Evolutionary conservation across 2,797 vertebrate species (phyloP), one percentile per base, ranked within the genome.

Genomic region (Falco novaeseelandiae): DNA sequence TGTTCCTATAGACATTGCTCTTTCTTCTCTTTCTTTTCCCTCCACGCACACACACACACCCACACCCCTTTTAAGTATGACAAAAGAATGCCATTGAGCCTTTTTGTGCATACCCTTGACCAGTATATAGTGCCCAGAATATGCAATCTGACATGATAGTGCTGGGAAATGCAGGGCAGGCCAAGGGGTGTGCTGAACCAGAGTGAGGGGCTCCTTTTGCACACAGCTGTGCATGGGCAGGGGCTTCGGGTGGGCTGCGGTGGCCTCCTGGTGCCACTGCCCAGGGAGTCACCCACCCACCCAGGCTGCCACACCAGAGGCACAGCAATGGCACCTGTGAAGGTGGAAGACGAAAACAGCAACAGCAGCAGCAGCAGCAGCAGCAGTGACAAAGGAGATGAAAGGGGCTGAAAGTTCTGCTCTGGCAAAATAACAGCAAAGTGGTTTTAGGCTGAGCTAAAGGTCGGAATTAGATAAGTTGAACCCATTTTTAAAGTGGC

Each of bases 21-120:
- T 95, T 96, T 94, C 86, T 94, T 89, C 89, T 85, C 87, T 95
- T 95, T 93, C 91, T 95, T 94, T 87, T 82, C 86, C 71, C 58
- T 57, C 63, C 67, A 52, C 26, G 21, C 4, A 14, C 25, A 18
- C 32, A 30, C 12, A 32, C 26, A 15, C 25, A 9, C 19, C 25
- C 5, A 26, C 26, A 54, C 38, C 10, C 44, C 42, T 96, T 96
- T 90, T 80, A 88, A 93, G 81, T 71, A 25, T 34, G 76, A 97
- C 95, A 94, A 96, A 96, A 96, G 94, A 89, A 93, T 61, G 80
- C 62, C 74, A 54, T 4, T 59, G 89, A 95, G 84, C 44, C 84
- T 85, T 59, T 83, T 74, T 84, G 38, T 73, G 52, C 63, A 27
- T 59, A 70, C 51, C 44, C 49, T 90, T 79, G 89, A 59, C 74